Evolutionary conservation across 2,797 vertebrate genomes (phyloP).

Genomic region (Darevskia nairensis): DNA sequence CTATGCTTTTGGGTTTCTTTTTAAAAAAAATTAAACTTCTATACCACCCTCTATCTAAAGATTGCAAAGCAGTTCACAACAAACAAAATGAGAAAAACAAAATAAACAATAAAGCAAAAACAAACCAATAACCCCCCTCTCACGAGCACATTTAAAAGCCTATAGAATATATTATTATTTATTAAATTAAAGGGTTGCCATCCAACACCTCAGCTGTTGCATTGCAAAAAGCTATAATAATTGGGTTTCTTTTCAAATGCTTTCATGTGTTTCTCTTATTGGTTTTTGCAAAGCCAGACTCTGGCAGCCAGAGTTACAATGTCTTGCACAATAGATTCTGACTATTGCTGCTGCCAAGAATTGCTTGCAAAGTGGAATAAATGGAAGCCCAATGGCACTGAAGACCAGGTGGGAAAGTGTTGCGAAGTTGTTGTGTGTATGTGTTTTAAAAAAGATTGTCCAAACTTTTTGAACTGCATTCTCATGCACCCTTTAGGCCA

Average conservation of each 20-base stretch:
- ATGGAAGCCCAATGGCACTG: neutral
- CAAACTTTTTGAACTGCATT: neutral
- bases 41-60: too few relatives aligned
- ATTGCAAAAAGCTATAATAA: neutral
- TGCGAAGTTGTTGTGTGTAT: neutral
- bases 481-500: too few relatives aligned
- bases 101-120: too few relatives aligned
- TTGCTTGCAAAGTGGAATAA: neutral
- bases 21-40: too few relatives aligned
- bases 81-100: too few relatives aligned
- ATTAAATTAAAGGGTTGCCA: neutral
- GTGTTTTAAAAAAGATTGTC: too few relatives aligned
- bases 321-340: neutral
- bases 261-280: neutral
- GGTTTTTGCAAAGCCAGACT: neutral
- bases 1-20: neutral
- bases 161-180: too few relatives aligned
- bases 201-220: neutral
- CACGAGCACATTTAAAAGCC: too few relatives aligned
- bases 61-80: too few relatives aligned
- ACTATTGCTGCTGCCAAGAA: neutral
- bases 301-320: neutral
- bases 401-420: neutral
- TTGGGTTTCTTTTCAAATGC: slow-evolving; percentile 7
- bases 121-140: too few relatives aligned